A percentile compares a stretch with the other conserved stretches of the same genome.
Evolutionary conservation across 2,888 invertebrate genomes (phyloP).

Genomic region (Agapostemon virescens): DNA sequence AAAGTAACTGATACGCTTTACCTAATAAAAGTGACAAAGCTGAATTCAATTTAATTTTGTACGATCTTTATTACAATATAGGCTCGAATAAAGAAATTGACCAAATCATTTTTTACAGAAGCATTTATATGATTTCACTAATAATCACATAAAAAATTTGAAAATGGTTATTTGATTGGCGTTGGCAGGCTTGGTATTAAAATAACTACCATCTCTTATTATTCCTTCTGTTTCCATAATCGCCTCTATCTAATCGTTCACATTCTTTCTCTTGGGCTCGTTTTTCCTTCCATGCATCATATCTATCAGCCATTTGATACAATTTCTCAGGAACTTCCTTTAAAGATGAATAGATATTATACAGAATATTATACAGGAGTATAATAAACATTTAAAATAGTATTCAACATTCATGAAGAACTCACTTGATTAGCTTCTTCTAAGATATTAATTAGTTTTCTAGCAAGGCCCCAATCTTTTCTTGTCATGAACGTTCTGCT

Average conservation of each 20-base stretch:
- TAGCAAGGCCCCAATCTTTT: slow-evolving; percentile 91
- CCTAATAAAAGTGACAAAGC: too few species aligned
- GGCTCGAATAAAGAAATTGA: too few species aligned
- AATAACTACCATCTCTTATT: slow-evolving; percentile 24
- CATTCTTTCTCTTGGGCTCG: slow-evolving; percentile 82
- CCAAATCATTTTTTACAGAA: too few species aligned
- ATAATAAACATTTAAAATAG: not conserved
- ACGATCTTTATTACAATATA: too few species aligned
- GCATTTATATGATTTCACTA: too few species aligned
- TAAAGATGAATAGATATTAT: not conserved
- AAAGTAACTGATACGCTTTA: not conserved
- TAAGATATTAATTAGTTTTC: slow-evolving; percentile 91
- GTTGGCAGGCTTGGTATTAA: too few species aligned
- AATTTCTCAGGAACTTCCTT: slow-evolving; percentile 90
- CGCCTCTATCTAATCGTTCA: slow-evolving; percentile 74
- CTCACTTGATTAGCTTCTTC: slow-evolving; percentile 90
- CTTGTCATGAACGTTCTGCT: slow-evolving; percentile 91
- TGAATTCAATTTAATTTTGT: too few species aligned
- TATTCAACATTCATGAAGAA: slow-evolving; percentile 3
- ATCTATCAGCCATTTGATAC: slow-evolving; percentile 88
- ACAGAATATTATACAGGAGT: not conserved
- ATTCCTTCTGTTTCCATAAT: slow-evolving; percentile 46
- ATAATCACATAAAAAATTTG: too few species aligned
- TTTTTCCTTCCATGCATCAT: slow-evolving; percentile 85
- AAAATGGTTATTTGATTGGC: too few species aligned